Conservation (phyloP, 1,140 invertebrate species). For the Cotesia glomerata region DNA sequence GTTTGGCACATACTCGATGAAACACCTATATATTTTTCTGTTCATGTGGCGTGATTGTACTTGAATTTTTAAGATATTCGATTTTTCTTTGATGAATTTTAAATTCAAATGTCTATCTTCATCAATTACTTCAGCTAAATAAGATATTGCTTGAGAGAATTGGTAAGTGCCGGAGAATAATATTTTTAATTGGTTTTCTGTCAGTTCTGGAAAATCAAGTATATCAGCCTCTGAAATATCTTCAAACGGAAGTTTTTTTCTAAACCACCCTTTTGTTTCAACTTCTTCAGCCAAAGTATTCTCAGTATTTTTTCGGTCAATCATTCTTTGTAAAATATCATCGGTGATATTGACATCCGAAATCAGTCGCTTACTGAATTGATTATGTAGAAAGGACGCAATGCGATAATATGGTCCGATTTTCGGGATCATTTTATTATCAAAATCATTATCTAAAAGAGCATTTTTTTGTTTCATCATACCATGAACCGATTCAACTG, state of each 20-base stretch:
- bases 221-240: not conserved
- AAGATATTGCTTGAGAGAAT: not conserved
- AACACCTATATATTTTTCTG: no score
- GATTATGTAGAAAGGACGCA: no score
- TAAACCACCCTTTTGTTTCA: not conserved
- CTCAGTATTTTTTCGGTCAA: not conserved
- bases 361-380: not conserved
- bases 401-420: not conserved
- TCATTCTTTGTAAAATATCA: not conserved
- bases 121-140: not conserved
- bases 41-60: no score
- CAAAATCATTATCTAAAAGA: conserved; percentile 19
- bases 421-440: conserved; percentile 28
- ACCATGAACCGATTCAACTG: conserved; percentile 26
- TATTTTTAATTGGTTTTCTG: not conserved
- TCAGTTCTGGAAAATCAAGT: not conserved
- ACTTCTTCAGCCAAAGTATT: not conserved
- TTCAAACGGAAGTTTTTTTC: not conserved
- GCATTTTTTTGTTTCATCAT: conserved; percentile 23
- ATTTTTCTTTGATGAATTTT: not conserved
- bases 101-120: not conserved
- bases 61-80: not conserved
- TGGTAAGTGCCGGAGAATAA: not conserved
- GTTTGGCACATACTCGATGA: no score
- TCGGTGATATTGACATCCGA: not conserved